Percentiles rank a stretch among this genome's conserved stretches.
Conservation (phyloP, 2,888 invertebrate genomes). For the Ethmia dodecea region DNA sequence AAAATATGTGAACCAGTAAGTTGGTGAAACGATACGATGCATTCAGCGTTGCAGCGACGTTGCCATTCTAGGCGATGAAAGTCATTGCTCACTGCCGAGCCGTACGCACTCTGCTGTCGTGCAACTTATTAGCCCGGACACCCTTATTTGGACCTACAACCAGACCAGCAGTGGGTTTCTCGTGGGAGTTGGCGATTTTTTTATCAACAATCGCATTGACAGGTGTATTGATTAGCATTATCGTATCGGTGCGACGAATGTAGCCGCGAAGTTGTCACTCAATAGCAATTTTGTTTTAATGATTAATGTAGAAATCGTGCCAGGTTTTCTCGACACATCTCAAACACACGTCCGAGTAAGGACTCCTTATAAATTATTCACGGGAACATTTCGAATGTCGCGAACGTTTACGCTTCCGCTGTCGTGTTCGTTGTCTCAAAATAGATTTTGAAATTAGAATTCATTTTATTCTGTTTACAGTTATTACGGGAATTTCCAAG, state of each 20-base stretch:
- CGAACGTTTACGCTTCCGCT: constrained; percentile 4
- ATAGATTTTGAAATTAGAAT: neutral
- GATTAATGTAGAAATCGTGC: constrained; percentile 45
- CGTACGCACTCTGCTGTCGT: constrained; percentile 31
- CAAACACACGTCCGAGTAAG: constrained; percentile 4
- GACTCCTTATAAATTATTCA: constrained; percentile 39
- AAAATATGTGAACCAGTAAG: constrained; percentile 7
- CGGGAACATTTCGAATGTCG: constrained; percentile 22
- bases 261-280: neutral
- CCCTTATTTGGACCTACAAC: constrained; percentile 46
- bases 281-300: constrained; percentile 23
- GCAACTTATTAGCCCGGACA: constrained; percentile 36
- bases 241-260: neutral
- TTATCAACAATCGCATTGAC: constrained; percentile 26
- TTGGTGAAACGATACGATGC: constrained; percentile 52
- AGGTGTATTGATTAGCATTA: constrained; percentile 26
- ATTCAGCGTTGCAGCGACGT: constrained; percentile 46
- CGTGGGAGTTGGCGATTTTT: constrained; percentile 42
- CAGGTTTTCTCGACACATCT: constrained; percentile 32
- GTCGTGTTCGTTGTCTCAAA: constrained; percentile 5
- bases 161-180: constrained; percentile 41
- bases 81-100: constrained; percentile 48
- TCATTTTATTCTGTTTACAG: constrained; percentile 1
- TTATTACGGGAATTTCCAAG: no score
- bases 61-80: constrained; percentile 71